Evolutionary conservation across 2,113 vertebrate genomes (phyloP).

Genomic region (Stercorarius parasiticus): DNA sequence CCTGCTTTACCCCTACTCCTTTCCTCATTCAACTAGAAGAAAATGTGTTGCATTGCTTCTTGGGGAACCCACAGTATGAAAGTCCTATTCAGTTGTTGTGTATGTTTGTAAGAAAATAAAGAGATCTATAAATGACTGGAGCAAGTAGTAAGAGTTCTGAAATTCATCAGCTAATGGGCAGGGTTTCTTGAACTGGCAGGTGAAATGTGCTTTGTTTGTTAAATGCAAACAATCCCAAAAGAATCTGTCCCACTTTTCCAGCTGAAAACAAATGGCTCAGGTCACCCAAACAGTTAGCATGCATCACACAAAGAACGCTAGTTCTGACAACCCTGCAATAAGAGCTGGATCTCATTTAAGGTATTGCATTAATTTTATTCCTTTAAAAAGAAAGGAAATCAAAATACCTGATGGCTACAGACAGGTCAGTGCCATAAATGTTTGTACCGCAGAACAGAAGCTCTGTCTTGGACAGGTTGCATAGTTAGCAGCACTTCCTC

Average conservation of each 20-base stretch:
- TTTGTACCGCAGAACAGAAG: constrained; percentile 39
- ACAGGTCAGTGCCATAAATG: constrained; percentile 34
- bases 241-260: neutral
- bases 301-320: neutral
- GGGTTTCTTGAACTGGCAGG: neutral
- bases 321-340: neutral
- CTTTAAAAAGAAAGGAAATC: constrained; percentile 68
- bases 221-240: neutral
- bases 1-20: neutral
- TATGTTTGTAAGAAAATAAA: constrained; percentile 46
- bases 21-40: neutral
- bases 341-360: neutral
- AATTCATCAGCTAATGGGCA: neutral
- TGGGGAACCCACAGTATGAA: neutral
- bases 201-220: neutral
- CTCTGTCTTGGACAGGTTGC: constrained; percentile 60
- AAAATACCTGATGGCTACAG: constrained; percentile 55
- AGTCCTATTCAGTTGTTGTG: neutral
- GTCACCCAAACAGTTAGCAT: neutral
- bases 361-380: constrained; percentile 52
- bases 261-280: neutral
- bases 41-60: neutral
- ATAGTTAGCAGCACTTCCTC: constrained; percentile 63
- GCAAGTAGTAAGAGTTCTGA: neutral
- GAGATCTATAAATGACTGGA: neutral